Conservation (phyloP, 2,797 vertebrate genomes). For the Yasuhikotakia modesta region DNA sequence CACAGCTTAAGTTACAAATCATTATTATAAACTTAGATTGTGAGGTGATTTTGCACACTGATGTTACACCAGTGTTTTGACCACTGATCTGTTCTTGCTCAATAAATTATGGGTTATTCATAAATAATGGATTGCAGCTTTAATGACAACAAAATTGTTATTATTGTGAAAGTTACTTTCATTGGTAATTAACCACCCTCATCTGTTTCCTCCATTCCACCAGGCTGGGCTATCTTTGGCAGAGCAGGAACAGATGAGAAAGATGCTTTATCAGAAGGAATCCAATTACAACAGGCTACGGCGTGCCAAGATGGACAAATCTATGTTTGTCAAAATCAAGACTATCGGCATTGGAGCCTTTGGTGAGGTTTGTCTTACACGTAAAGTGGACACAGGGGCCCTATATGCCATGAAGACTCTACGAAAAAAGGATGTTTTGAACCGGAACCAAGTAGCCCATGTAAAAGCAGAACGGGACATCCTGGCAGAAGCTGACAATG, state of each 20-base stretch:
- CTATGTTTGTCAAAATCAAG: conserved; percentile 98
- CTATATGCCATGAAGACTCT: conserved; percentile 99
- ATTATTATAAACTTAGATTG: too few species aligned
- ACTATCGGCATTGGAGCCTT: conserved; percentile 95
- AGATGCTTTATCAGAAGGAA: conserved; percentile 98
- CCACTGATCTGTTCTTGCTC: too few species aligned
- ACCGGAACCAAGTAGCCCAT: conserved; percentile 96
- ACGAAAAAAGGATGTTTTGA: conserved; percentile 95
- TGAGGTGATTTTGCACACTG: too few species aligned
- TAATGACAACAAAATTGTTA: background rate
- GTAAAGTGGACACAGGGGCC: conserved; percentile 94
- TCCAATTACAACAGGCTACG: conserved; percentile 97
- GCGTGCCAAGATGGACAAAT: conserved; percentile 98
- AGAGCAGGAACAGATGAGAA: conserved; percentile 98
- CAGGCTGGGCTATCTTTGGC: conserved; percentile 94
- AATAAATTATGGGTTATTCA: too few species aligned
- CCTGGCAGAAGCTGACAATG: conserved; percentile 96
- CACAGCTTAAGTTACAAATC: too few species aligned
- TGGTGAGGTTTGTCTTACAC: conserved; percentile 96
- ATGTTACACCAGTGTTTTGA: too few species aligned
- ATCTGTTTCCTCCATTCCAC: background rate
- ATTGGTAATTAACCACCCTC: background rate
- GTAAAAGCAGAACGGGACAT: conserved; percentile 98
- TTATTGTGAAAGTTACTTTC: background rate
- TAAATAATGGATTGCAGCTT: background rate